Evolutionary conservation across 2,888 invertebrate genomes (phyloP).

Genomic region (Mystacides longicornis): DNA sequence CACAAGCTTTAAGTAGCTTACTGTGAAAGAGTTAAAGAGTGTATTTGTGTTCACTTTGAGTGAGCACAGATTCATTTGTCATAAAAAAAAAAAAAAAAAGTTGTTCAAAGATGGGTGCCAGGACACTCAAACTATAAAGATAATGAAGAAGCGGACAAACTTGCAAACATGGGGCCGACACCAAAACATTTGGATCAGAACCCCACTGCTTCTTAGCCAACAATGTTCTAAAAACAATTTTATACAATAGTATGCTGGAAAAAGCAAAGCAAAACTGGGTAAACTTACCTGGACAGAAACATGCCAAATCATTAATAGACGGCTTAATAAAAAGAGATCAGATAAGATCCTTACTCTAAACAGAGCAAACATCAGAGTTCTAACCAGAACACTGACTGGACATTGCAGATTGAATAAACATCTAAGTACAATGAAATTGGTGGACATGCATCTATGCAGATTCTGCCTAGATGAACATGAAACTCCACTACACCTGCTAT

Average conservation of each 20-base stretch:
- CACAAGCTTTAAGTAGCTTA: too few relatives aligned
- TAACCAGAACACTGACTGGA: constrained; percentile 2
- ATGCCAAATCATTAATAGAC: background rate
- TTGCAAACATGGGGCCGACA: background rate
- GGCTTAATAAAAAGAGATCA: background rate
- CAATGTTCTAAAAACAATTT: background rate
- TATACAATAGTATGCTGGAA: background rate
- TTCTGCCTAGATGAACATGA: constrained; percentile 2
- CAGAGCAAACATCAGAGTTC: too few relatives aligned
- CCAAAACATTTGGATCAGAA: background rate
- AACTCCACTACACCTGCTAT: background rate
- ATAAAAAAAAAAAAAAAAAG: too few relatives aligned
- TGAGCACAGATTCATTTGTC: too few relatives aligned
- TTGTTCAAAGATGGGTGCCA: too few relatives aligned
- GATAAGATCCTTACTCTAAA: background rate
- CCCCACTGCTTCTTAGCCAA: background rate
- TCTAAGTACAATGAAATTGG: background rate
- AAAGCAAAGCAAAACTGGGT: background rate
- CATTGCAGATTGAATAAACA: constrained; percentile 3
- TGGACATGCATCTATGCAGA: background rate
- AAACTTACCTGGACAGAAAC: background rate
- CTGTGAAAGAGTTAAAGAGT: too few relatives aligned
- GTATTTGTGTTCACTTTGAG: too few relatives aligned
- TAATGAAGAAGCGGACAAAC: too few relatives aligned
- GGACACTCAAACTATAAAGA: too few relatives aligned